phyloP scores from a whole-genome alignment of 2,797 vertebrate genomes.

The Natrix natrix region DNA sequence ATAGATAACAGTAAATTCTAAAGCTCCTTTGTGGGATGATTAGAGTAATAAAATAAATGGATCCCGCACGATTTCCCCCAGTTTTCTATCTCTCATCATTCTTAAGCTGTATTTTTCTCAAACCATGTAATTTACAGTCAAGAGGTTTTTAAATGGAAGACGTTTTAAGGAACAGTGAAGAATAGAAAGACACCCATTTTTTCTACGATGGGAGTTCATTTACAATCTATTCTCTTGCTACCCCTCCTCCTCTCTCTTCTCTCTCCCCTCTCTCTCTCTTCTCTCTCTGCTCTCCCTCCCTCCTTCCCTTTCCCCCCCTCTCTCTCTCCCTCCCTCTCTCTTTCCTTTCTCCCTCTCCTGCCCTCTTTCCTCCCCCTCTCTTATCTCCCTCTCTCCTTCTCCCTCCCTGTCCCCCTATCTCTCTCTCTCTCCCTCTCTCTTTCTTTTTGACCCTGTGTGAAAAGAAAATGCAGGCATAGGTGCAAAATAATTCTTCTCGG shows the following conservation, averaged over 20 bases:
- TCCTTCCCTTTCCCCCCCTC: no score
- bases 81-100: slow-evolving; percentile 37
- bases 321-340: no score
- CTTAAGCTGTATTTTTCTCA: slow-evolving; percentile 42
- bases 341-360: not conserved
- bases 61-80: not conserved
- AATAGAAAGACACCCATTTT: slow-evolving; percentile 60
- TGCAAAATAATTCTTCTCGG: not conserved
- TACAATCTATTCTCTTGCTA: slow-evolving; percentile 50
- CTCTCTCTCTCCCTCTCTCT: not conserved
- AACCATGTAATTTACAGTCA: slow-evolving; percentile 59
- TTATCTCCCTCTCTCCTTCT: slow-evolving; percentile 37
- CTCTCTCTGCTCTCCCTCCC: no score
- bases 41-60: slow-evolving; percentile 42
- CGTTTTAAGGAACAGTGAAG: slow-evolving; percentile 46
- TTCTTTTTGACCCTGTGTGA: slow-evolving; percentile 23
- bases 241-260: no score
- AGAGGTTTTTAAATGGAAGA: slow-evolving; percentile 55
- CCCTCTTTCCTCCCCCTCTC: no score
- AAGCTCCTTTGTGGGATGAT: not conserved
- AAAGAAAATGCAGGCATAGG: slow-evolving; percentile 11
- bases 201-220: slow-evolving; percentile 47
- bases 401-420: not conserved
- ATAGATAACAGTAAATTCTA: slow-evolving; percentile 38
- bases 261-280: slow-evolving; percentile 19